Conservation (phyloP, 2,888 invertebrate genomes). For the Microplitis deprimator region DNA sequence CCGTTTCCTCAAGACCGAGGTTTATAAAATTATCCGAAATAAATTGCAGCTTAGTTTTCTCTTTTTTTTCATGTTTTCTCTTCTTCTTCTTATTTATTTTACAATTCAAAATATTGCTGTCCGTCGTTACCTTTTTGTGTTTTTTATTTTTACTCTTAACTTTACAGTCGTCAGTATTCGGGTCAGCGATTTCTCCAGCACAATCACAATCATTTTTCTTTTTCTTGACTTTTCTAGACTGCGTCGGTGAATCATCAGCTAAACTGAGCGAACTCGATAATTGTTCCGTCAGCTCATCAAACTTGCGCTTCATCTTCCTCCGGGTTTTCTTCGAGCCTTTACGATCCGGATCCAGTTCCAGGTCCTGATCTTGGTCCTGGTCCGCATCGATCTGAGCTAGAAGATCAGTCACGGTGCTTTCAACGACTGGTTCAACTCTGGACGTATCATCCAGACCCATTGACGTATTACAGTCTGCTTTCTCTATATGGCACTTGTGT, state of each 20-base stretch:
- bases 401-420: too few species aligned
- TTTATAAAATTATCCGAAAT: constrained; percentile 46
- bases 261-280: constrained; percentile 53
- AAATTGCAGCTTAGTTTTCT: constrained; percentile 44
- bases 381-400: too few species aligned
- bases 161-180: background rate
- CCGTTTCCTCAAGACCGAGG: constrained; percentile 33
- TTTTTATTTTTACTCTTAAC: constrained; percentile 8
- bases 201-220: constrained; percentile 24
- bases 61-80: constrained; percentile 30
- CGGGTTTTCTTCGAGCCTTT: constrained; percentile 44
- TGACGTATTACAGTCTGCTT: too few species aligned
- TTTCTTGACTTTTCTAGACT: constrained; percentile 6
- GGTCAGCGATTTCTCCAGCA: constrained; percentile 5
- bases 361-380: background rate
- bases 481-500: constrained; percentile 46
- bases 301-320: constrained; percentile 47
- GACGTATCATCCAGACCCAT: too few species aligned
- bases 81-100: constrained; percentile 47
- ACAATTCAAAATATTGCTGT: constrained; percentile 43
- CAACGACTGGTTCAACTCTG: too few species aligned
- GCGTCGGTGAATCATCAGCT: constrained; percentile 24
- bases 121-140: constrained; percentile 20
- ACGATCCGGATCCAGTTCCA: constrained; percentile 9
- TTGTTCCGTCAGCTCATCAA: constrained; percentile 53